Conservation (phyloP, 2,888 invertebrate genomes). For the Acheta domesticus region DNA sequence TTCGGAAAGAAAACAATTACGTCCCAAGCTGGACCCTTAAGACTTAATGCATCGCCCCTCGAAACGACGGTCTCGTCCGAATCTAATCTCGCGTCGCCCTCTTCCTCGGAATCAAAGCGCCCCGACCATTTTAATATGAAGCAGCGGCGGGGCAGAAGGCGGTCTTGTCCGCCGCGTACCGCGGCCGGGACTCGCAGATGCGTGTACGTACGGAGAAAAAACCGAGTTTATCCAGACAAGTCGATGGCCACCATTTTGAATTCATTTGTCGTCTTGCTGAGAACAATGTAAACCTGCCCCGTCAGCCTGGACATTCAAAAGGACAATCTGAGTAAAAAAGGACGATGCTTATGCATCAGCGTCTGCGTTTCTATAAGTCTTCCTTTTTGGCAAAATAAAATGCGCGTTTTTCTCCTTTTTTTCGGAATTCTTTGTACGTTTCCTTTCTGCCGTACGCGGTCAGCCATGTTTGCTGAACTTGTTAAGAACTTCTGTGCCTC, state of each 20-base stretch:
- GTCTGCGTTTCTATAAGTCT: background rate
- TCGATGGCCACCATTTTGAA: background rate
- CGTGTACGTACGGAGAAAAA: background rate
- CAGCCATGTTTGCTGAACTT: background rate
- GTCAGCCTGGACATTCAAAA: background rate
- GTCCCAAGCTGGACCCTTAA: no score
- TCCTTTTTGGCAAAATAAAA: background rate
- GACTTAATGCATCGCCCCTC: background rate
- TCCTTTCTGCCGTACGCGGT: background rate
- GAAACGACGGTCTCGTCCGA: background rate
- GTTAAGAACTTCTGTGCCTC: background rate
- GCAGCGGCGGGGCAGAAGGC: background rate
- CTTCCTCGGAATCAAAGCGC: background rate
- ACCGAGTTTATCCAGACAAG: background rate
- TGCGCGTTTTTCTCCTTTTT: background rate
- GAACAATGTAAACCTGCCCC: conserved; percentile 11
- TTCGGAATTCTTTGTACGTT: background rate
- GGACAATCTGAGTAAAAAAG: background rate
- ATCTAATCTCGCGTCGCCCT: background rate
- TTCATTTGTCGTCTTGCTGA: background rate
- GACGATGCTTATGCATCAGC: background rate
- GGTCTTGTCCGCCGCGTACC: background rate
- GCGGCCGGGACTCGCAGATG: background rate
- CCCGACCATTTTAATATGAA: conserved; percentile 7
- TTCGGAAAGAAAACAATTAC: no score